These are phyloP conservation scores for Megaceryle alcyon DNA, from an alignment of 2,797 vertebrate genomes.

Conservation along the genomic window DNA sequence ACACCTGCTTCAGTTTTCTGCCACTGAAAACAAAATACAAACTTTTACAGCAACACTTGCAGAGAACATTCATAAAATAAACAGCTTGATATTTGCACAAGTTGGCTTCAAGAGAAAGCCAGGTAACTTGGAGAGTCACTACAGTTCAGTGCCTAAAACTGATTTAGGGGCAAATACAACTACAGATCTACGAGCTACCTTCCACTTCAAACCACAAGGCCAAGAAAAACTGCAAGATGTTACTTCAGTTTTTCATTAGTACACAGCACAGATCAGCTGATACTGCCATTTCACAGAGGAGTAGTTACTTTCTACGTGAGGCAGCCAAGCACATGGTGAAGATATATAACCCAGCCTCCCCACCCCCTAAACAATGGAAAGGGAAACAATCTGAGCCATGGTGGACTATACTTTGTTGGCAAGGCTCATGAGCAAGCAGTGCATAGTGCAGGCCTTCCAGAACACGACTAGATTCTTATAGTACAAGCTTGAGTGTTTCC, in stretches of 20 bases:
- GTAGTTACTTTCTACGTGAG: not conserved
- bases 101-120: constrained; percentile 49
- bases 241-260: constrained; percentile 9
- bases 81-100: constrained; percentile 53
- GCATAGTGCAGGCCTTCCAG: not conserved
- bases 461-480: not conserved
- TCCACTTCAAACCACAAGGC: constrained; percentile 58
- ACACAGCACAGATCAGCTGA: constrained; percentile 13
- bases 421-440: not conserved
- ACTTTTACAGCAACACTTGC: constrained; percentile 76
- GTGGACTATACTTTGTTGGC: not conserved
- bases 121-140: constrained; percentile 67
- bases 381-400: not conserved
- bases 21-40: constrained; percentile 74
- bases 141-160: constrained; percentile 53
- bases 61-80: constrained; percentile 71
- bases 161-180: constrained; percentile 34
- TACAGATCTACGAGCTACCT: constrained; percentile 43
- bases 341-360: constrained; percentile 4
- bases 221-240: constrained; percentile 47
- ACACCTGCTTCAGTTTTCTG: constrained; percentile 75
- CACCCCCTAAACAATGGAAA: not conserved
- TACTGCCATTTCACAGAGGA: not conserved
- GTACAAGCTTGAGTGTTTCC: constrained; percentile 47
- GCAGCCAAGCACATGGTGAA: constrained; percentile 30